Base-by-base conservation (phyloP, 2,113 vertebrate genomes). In the Podiceps cristatus region DNA sequence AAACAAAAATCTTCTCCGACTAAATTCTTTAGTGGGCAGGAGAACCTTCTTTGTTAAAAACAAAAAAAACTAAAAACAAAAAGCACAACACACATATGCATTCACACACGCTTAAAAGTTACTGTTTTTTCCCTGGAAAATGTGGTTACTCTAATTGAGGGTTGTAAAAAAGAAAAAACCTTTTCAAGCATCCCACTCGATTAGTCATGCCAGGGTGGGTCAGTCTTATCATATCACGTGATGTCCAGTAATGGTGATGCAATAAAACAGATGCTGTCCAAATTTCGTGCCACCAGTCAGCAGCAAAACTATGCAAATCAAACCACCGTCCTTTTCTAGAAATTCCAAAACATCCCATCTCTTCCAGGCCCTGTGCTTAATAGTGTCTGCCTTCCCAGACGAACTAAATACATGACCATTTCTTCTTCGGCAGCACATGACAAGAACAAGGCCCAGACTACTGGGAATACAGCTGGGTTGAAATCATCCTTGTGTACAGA, bases 61-160 rank as follows among this genome's bases (percentile, higher is more conserved):
- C 67, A 88, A 92, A 77, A 80, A 86, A 85, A 31, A 9, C 53
- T 56, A 59, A 94, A 96, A 88, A 49, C 75, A 73, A 84, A 96
- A 96, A 95, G 35, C 58, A 85, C 53, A 90, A 93, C 47, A 88
- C 53, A 78, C 60, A 92, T 55, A n/a, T 80, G 60, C 85, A 92
- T 95, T 94, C 93, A 93, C 69, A 95, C 86, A 94, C 2, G 25
- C 96, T 94, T 94, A 96, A 96, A 98, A 98, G 95, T 98, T 96
- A 75, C 96, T 98, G 98, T 97, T 98, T 98, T 98, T 97, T 91
- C 98, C 94, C 95, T 98, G 98, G 98, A 98, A 98, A 98, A 98
- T 98, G 98, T 98, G 98, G 98, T 98, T 98, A 97, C 95, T 94
- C 93, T 98, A 98, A 98, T 98, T 98, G 98, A 98, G 92, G 98